Percentiles rank a stretch among this genome's conserved stretches.
phyloP scores from a whole-genome alignment of 1,140 invertebrate species.

The Melitaea cinxia region DNA sequence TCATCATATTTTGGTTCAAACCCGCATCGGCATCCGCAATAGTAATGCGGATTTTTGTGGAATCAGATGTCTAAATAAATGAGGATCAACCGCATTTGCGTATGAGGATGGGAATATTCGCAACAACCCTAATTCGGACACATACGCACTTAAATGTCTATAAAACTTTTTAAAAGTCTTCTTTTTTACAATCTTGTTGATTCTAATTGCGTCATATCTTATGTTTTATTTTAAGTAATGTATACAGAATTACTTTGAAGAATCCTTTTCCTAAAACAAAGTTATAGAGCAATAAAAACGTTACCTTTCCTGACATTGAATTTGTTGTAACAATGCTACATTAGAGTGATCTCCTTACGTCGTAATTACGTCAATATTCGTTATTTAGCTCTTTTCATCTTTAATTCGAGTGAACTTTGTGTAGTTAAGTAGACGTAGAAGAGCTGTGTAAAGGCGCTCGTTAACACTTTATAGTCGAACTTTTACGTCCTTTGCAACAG shows the following conservation, averaged over 20 bases:
- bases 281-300: conserved; percentile 25
- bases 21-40: too few relatives aligned
- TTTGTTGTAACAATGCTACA: conserved; percentile 27
- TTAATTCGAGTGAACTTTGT: conserved; percentile 17
- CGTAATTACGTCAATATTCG: conserved; percentile 25
- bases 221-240: conserved; percentile 21
- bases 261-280: conserved; percentile 26
- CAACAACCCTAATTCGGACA: too few relatives aligned
- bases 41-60: too few relatives aligned
- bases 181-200: conserved; percentile 16
- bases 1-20: too few relatives aligned
- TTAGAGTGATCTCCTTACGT: conserved; percentile 20
- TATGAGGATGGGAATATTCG: too few relatives aligned
- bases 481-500: conserved; percentile 21
- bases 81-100: too few relatives aligned
- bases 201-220: conserved; percentile 19
- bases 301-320: conserved; percentile 12
- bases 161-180: conserved; percentile 19
- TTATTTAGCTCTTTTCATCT: conserved; percentile 24
- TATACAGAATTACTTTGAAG: conserved; percentile 23
- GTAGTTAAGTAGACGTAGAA: conserved; percentile 24
- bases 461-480: conserved; percentile 26
- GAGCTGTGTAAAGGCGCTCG: conserved; percentile 16
- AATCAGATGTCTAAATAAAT: too few relatives aligned
- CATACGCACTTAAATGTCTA: conserved; percentile 12